Evolutionary conservation across 2,797 vertebrate genomes (phyloP).

Genomic region (Notolepis coatsorum): DNA sequence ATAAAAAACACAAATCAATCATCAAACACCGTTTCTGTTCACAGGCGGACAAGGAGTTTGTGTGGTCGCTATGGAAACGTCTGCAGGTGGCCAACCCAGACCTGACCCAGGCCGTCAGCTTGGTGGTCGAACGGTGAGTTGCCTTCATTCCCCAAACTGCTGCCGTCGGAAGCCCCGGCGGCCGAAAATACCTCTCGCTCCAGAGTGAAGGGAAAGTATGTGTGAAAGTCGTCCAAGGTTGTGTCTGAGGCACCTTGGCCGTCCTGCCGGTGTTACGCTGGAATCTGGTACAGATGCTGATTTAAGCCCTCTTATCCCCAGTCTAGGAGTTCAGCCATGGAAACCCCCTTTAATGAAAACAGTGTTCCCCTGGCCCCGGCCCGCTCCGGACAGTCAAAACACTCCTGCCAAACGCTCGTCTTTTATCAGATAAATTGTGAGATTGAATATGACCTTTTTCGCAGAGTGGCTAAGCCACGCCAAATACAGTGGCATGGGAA

Average conservation of each 20-base stretch:
- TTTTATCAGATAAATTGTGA: constrained; percentile 82
- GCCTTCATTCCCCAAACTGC: constrained; percentile 38
- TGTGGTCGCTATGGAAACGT: constrained; percentile 95
- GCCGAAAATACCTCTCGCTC: constrained; percentile 73
- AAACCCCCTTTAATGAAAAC: constrained; percentile 83
- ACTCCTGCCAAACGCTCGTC: constrained; percentile 74
- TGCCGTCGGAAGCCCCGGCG: constrained; percentile 66
- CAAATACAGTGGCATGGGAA: constrained; percentile 79
- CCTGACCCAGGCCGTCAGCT: constrained; percentile 89
- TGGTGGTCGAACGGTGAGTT: constrained; percentile 93
- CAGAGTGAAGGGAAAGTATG: constrained; percentile 64
- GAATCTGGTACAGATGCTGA: constrained; percentile 81
- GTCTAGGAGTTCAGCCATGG: constrained; percentile 75
- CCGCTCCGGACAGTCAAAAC: constrained; percentile 74
- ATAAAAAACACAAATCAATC: no score
- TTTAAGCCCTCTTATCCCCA: constrained; percentile 84
- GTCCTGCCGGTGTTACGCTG: constrained; percentile 74
- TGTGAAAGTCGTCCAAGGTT: constrained; percentile 74
- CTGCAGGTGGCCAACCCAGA: constrained; percentile 91
- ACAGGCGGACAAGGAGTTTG: constrained; percentile 97
- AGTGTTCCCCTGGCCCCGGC: constrained; percentile 63
- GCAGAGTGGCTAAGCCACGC: constrained; percentile 68
- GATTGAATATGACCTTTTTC: constrained; percentile 79
- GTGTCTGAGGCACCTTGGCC: constrained; percentile 73
- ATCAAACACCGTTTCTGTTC: constrained; percentile 39